Base-by-base conservation (phyloP, 2,797 vertebrate species). In the Sus cebifrons region DNA sequence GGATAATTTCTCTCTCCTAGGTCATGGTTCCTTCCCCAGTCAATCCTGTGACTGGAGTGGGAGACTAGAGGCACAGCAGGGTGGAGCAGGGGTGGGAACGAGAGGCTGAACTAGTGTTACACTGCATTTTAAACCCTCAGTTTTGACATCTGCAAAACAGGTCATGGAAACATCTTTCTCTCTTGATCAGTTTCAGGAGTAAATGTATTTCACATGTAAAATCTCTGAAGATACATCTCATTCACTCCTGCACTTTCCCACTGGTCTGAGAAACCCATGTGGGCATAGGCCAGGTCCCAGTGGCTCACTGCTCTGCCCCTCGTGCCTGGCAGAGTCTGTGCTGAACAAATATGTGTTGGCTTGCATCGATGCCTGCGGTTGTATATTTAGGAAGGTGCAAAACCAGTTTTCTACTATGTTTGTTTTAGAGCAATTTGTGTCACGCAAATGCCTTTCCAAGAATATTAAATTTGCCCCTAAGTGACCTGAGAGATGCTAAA, bases 391-490 rank as follows among this genome's bases (percentile, higher is more conserved):
- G 18, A 91, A 85, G 44, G 91, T 7, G 14, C 12, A 64, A 86
- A 84, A 27, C 32, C 64, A 23, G 16, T n/a, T 96, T 83, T n/a
- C 20, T 32, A 67, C 7, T 70, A 62, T 40, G 20, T 86, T 86
- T 64, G 11, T 82, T 89, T 21, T 65, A 68, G 78, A 93, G 36
- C 13, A 21, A 40, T 91, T 75, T 90, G 15, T 64, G 29, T 14
- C 67, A 90, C 58, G 58, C 58, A 91, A 68, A 65, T 86, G n/a
- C 9, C 71, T 95, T 93, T n/a, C 60, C 1, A 71, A 62, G 67
- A 79, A 49, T 29, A 67, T 40, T 65, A 36, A 29, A 49, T 86
- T 93, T 44, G 3, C 16, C 40, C 27, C 17, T 25, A 44, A 49
- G 32, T 89, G 27, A 54, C 25, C 11, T 44, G 65, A 70, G 27